Evolutionary conservation across 1,140 invertebrate genomes (phyloP), one percentile per base, ranked within the genome.

Genomic region (Pseudomyrmex pallidus): DNA sequence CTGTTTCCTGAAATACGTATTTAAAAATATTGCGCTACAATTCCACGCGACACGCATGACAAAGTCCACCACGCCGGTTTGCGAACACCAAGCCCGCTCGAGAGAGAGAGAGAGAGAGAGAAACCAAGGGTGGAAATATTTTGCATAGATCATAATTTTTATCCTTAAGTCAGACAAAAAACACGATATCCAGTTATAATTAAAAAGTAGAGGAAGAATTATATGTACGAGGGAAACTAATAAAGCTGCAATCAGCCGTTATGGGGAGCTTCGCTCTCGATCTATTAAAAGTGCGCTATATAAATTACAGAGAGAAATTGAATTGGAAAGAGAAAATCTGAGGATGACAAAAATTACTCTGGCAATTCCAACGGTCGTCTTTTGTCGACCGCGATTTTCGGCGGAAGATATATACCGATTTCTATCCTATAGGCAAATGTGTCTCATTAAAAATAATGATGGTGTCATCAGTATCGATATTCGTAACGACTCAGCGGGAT

Each of bases 1-100:
- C 66, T 80, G 66, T 59, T 80, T 46, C 46, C 54, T 59, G 54
- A 80, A 80, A 80, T 78, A 59, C 64, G 44, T 70, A 78, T 70
- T 66, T 15, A 46, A 70, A 80, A 70, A 57, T 78, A 80, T 80
- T 72, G 54, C 44, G 22, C 56, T 25, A 25, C 22, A 70, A 70
- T 80, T 59, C 66, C 2, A 20, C 64, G 46, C 64, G 54, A 74
- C 61, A 48, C 57, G 73, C 59, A 63, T 56, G 74, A 77, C 64
- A 67, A 66, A 67, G 74, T 80, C 35, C 76, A 13, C 56, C 12
- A 46, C 44, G 44, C 13, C 5, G 48, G 46, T 8, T 67, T 9
- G 13, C 17, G 54, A 48, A 66, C 48, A 17, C 17, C 48, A 22
- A 20, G 35, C 35, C 5, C 35, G 35, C 35, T 35, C 35, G 35